Evolutionary conservation across 2,797 vertebrate genomes (phyloP).

Genomic region (Merluccius polli): DNA sequence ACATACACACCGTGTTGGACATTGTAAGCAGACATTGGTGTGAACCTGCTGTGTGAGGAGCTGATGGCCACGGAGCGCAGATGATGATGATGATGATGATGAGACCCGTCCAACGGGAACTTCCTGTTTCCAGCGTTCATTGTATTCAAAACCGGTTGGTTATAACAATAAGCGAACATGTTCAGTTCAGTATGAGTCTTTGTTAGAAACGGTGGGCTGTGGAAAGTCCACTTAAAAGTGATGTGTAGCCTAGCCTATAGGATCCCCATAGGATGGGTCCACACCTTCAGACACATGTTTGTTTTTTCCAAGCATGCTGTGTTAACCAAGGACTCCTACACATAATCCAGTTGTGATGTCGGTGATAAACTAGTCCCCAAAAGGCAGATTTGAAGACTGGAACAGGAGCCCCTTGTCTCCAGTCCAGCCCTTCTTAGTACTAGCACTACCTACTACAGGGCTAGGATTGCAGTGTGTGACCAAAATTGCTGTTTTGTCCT

Average conservation of each 20-base stretch:
- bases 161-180: too few species aligned
- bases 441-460: slow-evolving; percentile 32
- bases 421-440: slow-evolving; percentile 37
- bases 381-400: background rate
- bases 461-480: slow-evolving; percentile 46
- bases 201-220: background rate
- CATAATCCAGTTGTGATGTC: background rate
- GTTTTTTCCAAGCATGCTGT: background rate
- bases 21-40: background rate
- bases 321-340: background rate
- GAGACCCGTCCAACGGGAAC: background rate
- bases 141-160: background rate
- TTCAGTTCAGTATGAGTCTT: background rate
- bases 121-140: background rate
- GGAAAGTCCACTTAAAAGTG: too few species aligned
- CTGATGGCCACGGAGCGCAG: background rate
- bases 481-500: slow-evolving; percentile 42
- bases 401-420: slow-evolving; percentile 30
- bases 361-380: background rate
- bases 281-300: background rate
- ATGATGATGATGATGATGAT: too few species aligned
- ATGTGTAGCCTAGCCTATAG: too few species aligned
- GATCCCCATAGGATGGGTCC: too few species aligned
- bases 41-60: background rate
- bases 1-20: background rate